Percentiles rank a stretch among this genome's conserved stretches.
phyloP scores from a whole-genome alignment of 2,888 invertebrate genomes.

The Trissolcus japonicus region DNA sequence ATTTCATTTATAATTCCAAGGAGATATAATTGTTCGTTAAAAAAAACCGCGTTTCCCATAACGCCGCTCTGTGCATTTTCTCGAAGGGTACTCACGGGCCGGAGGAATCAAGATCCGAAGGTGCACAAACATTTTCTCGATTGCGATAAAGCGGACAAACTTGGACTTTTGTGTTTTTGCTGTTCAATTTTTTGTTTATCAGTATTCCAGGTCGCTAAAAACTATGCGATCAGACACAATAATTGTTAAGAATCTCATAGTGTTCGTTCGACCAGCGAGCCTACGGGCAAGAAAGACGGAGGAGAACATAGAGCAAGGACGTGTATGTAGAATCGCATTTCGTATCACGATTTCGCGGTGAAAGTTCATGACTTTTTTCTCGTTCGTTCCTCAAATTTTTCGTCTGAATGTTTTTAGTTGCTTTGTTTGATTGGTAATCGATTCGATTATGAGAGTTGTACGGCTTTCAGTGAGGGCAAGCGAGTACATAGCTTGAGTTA shows the following conservation, averaged over 20 bases:
- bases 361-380: constrained; percentile 33
- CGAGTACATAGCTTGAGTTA: too few relatives aligned
- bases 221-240: constrained; percentile 22
- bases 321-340: constrained; percentile 22
- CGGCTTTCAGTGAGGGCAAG: too few relatives aligned
- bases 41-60: constrained; percentile 21
- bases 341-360: constrained; percentile 35
- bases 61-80: constrained; percentile 3
- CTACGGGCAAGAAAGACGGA: constrained; percentile 31
- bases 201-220: constrained; percentile 4
- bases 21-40: constrained; percentile 4
- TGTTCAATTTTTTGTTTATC: constrained; percentile 3
- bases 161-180: constrained; percentile 15
- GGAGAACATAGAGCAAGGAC: constrained; percentile 30
- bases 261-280: constrained; percentile 17
- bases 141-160: constrained; percentile 18
- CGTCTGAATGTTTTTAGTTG: constrained; percentile 16
- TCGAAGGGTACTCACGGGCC: not conserved
- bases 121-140: constrained; percentile 21
- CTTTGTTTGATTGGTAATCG: constrained; percentile 22
- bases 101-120: constrained; percentile 19
- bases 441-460: not conserved
- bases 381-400: constrained; percentile 6
- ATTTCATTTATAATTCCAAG: constrained; percentile 20
- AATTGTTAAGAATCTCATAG: constrained; percentile 36